A percentile compares a stretch with the other conserved stretches of the same genome.
phyloP scores from a whole-genome alignment of 2,113 vertebrate species.

The Triplophysa siluroides region DNA sequence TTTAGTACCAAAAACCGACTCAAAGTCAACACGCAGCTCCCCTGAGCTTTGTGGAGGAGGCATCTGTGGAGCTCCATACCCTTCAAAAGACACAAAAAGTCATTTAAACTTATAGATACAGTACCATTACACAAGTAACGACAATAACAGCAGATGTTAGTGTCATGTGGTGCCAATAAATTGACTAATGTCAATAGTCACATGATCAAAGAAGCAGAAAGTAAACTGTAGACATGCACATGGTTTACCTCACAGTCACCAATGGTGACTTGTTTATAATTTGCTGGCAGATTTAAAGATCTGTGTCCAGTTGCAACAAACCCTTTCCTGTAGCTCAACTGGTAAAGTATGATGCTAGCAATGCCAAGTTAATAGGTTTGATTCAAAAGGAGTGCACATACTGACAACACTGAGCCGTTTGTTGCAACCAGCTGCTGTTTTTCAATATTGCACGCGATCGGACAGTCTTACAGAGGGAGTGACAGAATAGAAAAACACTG shows the following conservation, averaged over 20 bases:
- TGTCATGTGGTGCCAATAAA: neutral
- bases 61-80: constrained; percentile 87
- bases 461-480: constrained; percentile 3
- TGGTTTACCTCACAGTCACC: neutral
- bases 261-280: too few relatives aligned
- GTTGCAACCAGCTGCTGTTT: too few relatives aligned
- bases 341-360: too few relatives aligned
- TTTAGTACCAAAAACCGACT: constrained; percentile 97
- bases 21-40: constrained; percentile 96
- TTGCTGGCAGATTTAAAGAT: too few relatives aligned
- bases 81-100: constrained; percentile 65
- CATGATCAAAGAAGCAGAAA: neutral
- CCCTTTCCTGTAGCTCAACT: too few relatives aligned
- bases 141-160: neutral
- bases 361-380: too few relatives aligned
- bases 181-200: neutral
- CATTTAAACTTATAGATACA: neutral
- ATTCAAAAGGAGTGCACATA: too few relatives aligned
- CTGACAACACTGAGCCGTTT: too few relatives aligned
- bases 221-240: neutral
- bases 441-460: neutral
- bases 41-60: constrained; percentile 82
- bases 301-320: too few relatives aligned
- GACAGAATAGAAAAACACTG: constrained; percentile 28
- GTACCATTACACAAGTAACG: neutral